These are phyloP conservation scores for Vanacampus margaritifer DNA, from an alignment of 2,113 vertebrate genomes.

Conservation along the genomic window DNA sequence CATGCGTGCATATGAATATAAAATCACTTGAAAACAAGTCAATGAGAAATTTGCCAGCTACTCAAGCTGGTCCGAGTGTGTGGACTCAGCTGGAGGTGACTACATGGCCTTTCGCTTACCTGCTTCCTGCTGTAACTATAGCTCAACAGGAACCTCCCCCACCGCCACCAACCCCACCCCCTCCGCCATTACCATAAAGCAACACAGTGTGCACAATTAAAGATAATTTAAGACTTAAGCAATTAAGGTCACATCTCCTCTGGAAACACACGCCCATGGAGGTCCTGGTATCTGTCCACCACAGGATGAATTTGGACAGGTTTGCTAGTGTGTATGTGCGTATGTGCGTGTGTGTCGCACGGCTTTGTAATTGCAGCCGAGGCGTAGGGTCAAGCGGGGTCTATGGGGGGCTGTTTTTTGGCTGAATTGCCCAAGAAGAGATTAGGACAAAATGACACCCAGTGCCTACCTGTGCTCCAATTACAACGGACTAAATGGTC, in stretches of 20 bases:
- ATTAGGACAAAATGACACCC: conserved; percentile 64
- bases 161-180: conserved; percentile 3
- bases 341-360: conserved; percentile 29
- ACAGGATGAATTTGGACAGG: conserved; percentile 74
- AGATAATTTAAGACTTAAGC: conserved; percentile 81
- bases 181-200: conserved; percentile 60
- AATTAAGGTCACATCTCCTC: conserved; percentile 75
- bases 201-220: conserved; percentile 76
- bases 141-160: conserved; percentile 34
- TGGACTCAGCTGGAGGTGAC: conserved; percentile 72
- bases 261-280: conserved; percentile 69
- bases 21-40: not conserved
- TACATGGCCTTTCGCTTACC: conserved; percentile 60
- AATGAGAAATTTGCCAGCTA: conserved; percentile 3
- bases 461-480: conserved; percentile 48
- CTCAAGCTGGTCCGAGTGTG: conserved; percentile 24
- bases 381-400: conserved; percentile 66
- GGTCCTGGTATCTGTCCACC: conserved; percentile 70
- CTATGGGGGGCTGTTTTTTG: conserved; percentile 42
- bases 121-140: conserved; percentile 61
- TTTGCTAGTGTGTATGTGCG: conserved; percentile 53
- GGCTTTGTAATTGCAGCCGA: conserved; percentile 58
- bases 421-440: conserved; percentile 58
- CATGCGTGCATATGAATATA: not conserved
- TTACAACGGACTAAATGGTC: conserved; percentile 56